phyloP scores from a whole-genome alignment of 1,140 invertebrate genomes.

The Leguminivora glycinivorella region DNA sequence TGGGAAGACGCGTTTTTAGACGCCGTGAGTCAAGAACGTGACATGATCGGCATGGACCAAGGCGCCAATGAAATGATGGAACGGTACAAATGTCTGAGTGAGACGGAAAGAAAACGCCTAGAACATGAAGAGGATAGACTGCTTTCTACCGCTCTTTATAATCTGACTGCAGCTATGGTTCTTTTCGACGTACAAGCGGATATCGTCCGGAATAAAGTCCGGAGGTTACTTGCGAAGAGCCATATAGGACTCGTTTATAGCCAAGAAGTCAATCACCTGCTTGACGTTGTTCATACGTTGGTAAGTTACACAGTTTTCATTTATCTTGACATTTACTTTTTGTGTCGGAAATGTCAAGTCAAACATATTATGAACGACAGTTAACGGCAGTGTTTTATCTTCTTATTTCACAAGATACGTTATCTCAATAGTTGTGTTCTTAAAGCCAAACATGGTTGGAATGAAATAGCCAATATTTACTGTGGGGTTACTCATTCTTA shows the following conservation, averaged over 20 bases:
- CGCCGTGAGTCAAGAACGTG: slow-evolving; percentile 98
- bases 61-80: slow-evolving; percentile 99
- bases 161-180: slow-evolving; percentile 97
- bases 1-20: slow-evolving; percentile 99
- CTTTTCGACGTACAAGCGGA: slow-evolving; percentile 94
- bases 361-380: too few species aligned
- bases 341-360: too few species aligned
- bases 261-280: slow-evolving; percentile 97
- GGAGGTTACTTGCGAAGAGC: slow-evolving; percentile 96
- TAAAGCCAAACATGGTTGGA: too few species aligned
- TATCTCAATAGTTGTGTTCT: too few species aligned
- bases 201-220: slow-evolving; percentile 94
- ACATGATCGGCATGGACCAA: slow-evolving; percentile 99
- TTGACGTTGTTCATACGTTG: slow-evolving; percentile 97
- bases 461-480: too few species aligned
- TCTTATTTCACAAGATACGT: too few species aligned
- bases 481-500: too few species aligned
- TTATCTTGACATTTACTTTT: too few species aligned
- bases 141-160: slow-evolving; percentile 97
- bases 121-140: slow-evolving; percentile 99
- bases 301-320: slow-evolving; percentile 85
- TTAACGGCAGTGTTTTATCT: too few species aligned
- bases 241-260: slow-evolving; percentile 99
- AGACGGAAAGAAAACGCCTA: slow-evolving; percentile 95
- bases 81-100: slow-evolving; percentile 95